Evolutionary conservation across 2,888 invertebrate species (phyloP).

Genomic region (Idaea dimidiata): DNA sequence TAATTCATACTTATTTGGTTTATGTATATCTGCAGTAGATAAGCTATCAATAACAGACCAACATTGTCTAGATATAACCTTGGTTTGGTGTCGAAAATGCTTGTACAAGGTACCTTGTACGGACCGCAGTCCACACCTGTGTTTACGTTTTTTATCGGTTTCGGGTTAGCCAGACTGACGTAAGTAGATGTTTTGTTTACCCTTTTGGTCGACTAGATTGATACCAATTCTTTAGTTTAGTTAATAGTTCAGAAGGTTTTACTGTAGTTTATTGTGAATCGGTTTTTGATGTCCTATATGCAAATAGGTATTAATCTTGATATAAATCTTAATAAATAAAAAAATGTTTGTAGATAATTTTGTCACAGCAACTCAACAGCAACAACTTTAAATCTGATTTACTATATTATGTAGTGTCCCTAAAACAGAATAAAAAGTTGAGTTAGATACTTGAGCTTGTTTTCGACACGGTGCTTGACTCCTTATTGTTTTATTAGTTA

Average conservation of each 20-base stretch:
- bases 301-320: no score
- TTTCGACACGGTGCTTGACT: background rate
- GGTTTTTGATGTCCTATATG: no score
- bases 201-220: constrained; percentile 16
- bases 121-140: constrained; percentile 52
- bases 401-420: no score
- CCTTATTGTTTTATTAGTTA: background rate
- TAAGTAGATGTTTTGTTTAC: constrained; percentile 24
- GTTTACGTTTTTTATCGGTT: constrained; percentile 53
- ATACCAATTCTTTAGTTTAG: constrained; percentile 6
- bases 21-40: constrained; percentile 40
- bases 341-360: no score
- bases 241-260: background rate
- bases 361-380: no score
- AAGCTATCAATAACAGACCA: constrained; percentile 30
- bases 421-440: background rate
- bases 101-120: constrained; percentile 27
- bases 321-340: no score
- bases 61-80: constrained; percentile 50
- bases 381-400: no score
- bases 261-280: no score
- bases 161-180: constrained; percentile 32
- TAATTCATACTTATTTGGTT: constrained; percentile 33
- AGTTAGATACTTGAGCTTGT: background rate
- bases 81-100: constrained; percentile 53